Base-by-base conservation (phyloP, 2,797 vertebrate genomes). In the Enteromius anoplus region DNA sequence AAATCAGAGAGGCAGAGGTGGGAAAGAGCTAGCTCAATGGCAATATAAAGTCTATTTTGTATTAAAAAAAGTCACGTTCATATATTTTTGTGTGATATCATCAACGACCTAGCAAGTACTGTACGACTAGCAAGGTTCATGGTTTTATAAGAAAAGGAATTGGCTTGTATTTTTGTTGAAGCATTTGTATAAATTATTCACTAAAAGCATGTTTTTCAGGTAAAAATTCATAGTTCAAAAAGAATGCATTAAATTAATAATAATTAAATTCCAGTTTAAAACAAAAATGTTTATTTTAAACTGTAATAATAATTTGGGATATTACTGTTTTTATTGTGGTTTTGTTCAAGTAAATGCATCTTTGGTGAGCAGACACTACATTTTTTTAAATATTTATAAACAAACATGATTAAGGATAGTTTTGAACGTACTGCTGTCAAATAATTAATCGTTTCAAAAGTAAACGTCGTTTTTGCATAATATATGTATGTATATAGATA, bases 1-100 rank as follows among this genome's bases (percentile, higher is more conserved):
- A 88, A 75, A 49, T 87, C 84, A 64, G 81, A 85, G 0, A 37
- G 32, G 72, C 17, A 70, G 49, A 53, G 75, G 62, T 17, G 11
- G 10, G n/a, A 5, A 40, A 70, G 34, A 45, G 7, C 1, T 12
- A 42, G 12, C 2, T 71, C 3, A 15, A 7, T 11, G 64, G 2
- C 23, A 6, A 29, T 3, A 29, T 7, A 17, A 8, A 29, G 58
- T 15, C 5, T 7, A 12, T 14, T 62, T 29, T 62, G 60, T 15
- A 29, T 15, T 7, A 29, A 62, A 23, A 37, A 65, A 34, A 42
- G 6, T 1, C 2, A 40, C 19, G 9, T 45, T 4, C 5, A 7
- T 15, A 12, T 45, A 14, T 26, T 34, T 65, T 32, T 15, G 4
- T 12, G 21, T 21, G 9, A 64, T 7, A 49, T 47, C n/a, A 49